Evolutionary conservation across 2,888 invertebrate species (phyloP).

Genomic region (Unio delphinus): DNA sequence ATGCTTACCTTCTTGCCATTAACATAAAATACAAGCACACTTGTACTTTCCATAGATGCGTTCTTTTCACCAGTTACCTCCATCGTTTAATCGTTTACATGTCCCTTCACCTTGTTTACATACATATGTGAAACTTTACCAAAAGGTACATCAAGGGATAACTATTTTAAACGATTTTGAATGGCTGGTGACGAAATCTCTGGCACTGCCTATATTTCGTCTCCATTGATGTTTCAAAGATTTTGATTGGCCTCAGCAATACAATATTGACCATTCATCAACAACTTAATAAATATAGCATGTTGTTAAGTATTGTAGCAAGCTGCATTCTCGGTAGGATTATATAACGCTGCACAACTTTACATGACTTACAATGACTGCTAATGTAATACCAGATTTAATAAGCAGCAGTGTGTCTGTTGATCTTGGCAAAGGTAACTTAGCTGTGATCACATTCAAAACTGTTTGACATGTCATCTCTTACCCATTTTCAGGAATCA

Average conservation of each 20-base stretch:
- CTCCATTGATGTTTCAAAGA: too few relatives aligned
- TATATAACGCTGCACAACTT: not conserved
- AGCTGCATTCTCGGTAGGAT: not conserved
- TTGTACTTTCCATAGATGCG: not conserved
- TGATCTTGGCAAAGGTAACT: conserved; percentile 38
- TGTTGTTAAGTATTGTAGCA: not conserved
- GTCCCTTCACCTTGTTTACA: conserved; percentile 1
- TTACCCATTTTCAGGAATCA: not conserved
- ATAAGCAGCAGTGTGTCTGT: conserved; percentile 61
- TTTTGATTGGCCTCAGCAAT: too few relatives aligned
- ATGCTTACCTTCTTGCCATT: conserved; percentile 32
- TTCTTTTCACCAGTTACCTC: too few relatives aligned
- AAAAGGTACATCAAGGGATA: too few relatives aligned
- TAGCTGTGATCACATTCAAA: not conserved
- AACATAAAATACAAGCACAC: conserved; percentile 42
- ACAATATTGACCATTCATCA: not conserved
- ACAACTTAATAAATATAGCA: not conserved
- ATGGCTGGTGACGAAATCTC: too few relatives aligned
- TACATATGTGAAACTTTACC: not conserved
- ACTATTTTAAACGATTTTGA: too few relatives aligned
- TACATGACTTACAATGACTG: too few relatives aligned
- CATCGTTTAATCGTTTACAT: too few relatives aligned
- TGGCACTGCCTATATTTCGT: too few relatives aligned
- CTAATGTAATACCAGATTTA: conserved; percentile 51
- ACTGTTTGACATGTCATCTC: not conserved